Evolutionary conservation across 1,140 invertebrate genomes (phyloP), one percentile per base, ranked within the genome.

Genomic region (Phymastichus coffea): DNA sequence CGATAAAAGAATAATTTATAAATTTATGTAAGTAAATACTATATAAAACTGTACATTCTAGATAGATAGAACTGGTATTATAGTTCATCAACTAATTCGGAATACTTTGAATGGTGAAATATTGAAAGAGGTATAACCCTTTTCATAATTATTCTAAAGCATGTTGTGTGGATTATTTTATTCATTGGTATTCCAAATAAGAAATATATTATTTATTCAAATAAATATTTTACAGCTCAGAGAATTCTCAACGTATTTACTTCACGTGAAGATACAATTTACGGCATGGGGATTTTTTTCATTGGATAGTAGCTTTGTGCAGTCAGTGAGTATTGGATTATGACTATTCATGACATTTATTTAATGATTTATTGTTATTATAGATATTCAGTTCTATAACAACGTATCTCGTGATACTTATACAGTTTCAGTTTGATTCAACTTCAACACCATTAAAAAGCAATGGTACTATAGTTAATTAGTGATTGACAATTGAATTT

Each of bases 271-370:
- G 14, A 15, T 68, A n/a, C 56, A 64, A 25, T 70, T 70, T 51
- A 70, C 65, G 1, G 66, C 69, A 14, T 65, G 58, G 41, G 69
- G 61, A 19, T 53, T 67, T 2, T 70, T 68, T 37, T 46, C 63
- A 19, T 33, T 70, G 10, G 69, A 70, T 48, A 44, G 65, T 12
- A 65, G 56, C 22, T 55, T 68, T 3, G 23, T 70, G 20, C 61
- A 64, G 14, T 67, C 65, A 33, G 69, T 70, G 35, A 64, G 57
- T 68, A 30, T 19, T 28, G 0, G 3, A 15, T 2, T 25, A 2
- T 23, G 7, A 17, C 10, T 25, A 41, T 38, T 15, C 15, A 38
- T 41, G 15, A 6, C 19, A 7, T 6, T 6, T 20, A 4, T 20
- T 3, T 41, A 41, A 19, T 41, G 14, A 41, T 20, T 3, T 19